Evolutionary conservation across 1,140 invertebrate species (phyloP).

Genomic region (Pseudomyrmex gracilis): DNA sequence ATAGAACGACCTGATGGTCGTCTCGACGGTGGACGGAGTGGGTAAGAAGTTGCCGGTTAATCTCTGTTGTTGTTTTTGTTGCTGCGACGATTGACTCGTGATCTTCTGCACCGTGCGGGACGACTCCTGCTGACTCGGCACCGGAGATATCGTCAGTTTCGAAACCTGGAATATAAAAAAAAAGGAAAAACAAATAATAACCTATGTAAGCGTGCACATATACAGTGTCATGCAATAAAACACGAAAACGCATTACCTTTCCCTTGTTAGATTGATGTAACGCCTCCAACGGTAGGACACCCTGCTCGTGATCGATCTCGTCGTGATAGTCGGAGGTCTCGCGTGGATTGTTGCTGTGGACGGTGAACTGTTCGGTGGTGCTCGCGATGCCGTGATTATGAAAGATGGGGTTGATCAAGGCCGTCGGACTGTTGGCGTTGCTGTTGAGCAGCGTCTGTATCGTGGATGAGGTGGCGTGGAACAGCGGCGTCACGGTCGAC

Average conservation of each 20-base stretch:
- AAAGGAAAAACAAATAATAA: background rate
- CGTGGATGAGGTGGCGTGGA: conserved; percentile 80
- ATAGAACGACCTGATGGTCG: conserved; percentile 77
- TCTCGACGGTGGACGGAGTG: conserved; percentile 72
- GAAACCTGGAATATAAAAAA: conserved; percentile 74
- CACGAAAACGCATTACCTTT: conserved; percentile 74
- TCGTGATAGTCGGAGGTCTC: conserved; percentile 80
- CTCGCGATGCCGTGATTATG: conserved; percentile 81
- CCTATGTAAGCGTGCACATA: too few relatives aligned
- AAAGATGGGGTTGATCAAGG: conserved; percentile 81
- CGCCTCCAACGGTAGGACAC: conserved; percentile 77
- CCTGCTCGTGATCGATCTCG: conserved; percentile 69
- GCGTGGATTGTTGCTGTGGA: conserved; percentile 81
- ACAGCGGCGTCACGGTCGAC: conserved; percentile 79
- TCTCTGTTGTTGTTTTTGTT: conserved; percentile 51
- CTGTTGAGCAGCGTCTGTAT: conserved; percentile 81
- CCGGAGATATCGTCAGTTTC: conserved; percentile 81
- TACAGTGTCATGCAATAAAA: background rate
- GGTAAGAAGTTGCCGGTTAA: conserved; percentile 77
- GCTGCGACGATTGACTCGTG: conserved; percentile 55
- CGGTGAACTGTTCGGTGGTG: conserved; percentile 80
- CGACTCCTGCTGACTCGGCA: conserved; percentile 74
- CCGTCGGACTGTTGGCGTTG: conserved; percentile 75
- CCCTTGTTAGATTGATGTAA: conserved; percentile 82
- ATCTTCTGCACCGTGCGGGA: conserved; percentile 66